Evolutionary conservation across 2,797 vertebrate genomes (phyloP).

Genomic region (Cyprinella venusta): DNA sequence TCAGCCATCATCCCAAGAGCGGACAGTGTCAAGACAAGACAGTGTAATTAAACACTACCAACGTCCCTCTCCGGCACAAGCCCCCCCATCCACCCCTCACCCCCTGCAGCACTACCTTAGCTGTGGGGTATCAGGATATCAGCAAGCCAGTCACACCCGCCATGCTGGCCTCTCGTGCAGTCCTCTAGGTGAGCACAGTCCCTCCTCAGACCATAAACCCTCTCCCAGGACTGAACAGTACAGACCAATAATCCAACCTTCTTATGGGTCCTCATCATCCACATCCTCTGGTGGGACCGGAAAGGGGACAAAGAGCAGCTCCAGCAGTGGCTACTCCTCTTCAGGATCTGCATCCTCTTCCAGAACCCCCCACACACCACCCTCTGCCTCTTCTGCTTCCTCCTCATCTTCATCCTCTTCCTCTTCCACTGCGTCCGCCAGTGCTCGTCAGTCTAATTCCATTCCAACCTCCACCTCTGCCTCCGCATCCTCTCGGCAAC

Average conservation of each 20-base stretch:
- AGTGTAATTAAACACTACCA: constrained; percentile 97
- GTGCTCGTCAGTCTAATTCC: constrained; percentile 69
- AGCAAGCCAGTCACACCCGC: constrained; percentile 82
- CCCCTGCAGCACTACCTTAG: constrained; percentile 94
- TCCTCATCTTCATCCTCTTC: constrained; percentile 82
- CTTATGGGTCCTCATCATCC: constrained; percentile 77
- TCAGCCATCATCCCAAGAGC: constrained; percentile 85
- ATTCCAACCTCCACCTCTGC: constrained; percentile 76
- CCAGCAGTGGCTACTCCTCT: constrained; percentile 87
- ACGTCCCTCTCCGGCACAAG: constrained; percentile 85
- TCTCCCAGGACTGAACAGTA: constrained; percentile 80
- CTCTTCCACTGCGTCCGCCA: constrained; percentile 84
- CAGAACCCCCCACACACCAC: constrained; percentile 83
- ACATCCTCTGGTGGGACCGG: constrained; percentile 77
- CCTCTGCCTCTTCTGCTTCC: constrained; percentile 82
- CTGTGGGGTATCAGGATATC: constrained; percentile 88
- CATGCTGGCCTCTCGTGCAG: constrained; percentile 91
- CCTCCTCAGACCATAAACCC: constrained; percentile 80
- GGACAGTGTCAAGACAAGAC: constrained; percentile 92
- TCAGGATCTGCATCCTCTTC: constrained; percentile 81
- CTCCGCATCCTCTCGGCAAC: constrained; percentile 81
- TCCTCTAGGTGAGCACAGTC: constrained; percentile 89
- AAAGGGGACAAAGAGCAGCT: constrained; percentile 81
- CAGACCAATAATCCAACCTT: constrained; percentile 91
- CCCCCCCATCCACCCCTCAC: constrained; percentile 86